Conservation (phyloP, 2,797 vertebrate genomes). For the Hoplostethus mediterraneus region DNA sequence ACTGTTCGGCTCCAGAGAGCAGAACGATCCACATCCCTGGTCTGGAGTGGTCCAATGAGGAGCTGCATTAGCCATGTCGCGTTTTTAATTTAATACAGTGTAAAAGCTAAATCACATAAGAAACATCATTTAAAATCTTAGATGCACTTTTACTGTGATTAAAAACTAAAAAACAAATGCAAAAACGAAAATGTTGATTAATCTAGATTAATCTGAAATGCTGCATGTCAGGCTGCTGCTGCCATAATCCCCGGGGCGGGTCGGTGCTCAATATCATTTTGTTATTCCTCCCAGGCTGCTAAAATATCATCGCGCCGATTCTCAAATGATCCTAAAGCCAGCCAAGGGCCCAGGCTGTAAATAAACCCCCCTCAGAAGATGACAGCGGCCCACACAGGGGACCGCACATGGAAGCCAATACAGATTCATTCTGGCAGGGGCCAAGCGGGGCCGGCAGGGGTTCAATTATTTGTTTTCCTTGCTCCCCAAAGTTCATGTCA, state of each 20-base stretch:
- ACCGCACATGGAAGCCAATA: constrained; percentile 68
- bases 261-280: constrained; percentile 21
- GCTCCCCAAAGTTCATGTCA: constrained; percentile 86
- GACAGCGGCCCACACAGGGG: constrained; percentile 72
- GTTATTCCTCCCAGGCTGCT: constrained; percentile 46
- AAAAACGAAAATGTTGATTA: background rate
- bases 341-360: constrained; percentile 61
- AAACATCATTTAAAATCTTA: too few species aligned
- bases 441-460: constrained; percentile 76
- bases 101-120: too few species aligned
- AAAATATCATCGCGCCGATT: constrained; percentile 51
- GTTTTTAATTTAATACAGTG: too few species aligned
- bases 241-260: constrained; percentile 3
- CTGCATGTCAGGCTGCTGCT: background rate
- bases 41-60: constrained; percentile 8
- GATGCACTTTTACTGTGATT: too few species aligned
- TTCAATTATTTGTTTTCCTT: constrained; percentile 89
- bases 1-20: background rate
- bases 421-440: constrained; percentile 81
- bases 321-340: constrained; percentile 62
- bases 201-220: background rate
- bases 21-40: background rate
- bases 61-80: background rate
- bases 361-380: constrained; percentile 69
- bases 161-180: too few species aligned